These are phyloP conservation scores for Montipora cactus DNA, from an alignment of 64 coral and sea anemone species.

Conservation along the genomic window DNA sequence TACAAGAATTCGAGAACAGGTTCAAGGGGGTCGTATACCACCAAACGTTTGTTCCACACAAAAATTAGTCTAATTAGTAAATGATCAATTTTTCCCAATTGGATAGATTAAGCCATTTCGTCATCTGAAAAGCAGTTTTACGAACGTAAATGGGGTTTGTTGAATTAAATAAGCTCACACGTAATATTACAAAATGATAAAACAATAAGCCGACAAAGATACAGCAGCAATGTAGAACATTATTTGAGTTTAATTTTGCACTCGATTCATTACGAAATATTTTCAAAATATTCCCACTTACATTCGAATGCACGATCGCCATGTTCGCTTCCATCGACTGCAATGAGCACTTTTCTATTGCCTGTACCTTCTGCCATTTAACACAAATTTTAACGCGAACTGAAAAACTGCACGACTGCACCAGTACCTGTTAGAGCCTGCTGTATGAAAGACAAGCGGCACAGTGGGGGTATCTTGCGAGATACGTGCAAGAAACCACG, in stretches of 20 bases:
- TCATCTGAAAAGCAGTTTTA: no score
- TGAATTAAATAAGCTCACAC: no score
- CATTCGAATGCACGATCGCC: constrained; percentile 37
- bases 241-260: not conserved
- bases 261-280: not conserved
- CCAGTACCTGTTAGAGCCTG: constrained; percentile 10
- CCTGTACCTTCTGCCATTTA: not conserved
- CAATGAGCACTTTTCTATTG: constrained; percentile 10
- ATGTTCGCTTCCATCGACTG: constrained; percentile 37
- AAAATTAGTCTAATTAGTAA: no score
- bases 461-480: not conserved
- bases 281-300: not conserved
- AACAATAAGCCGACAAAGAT: no score
- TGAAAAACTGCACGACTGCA: not conserved
- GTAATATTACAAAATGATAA: no score
- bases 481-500: not conserved
- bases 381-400: not conserved
- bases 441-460: not conserved
- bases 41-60: no score
- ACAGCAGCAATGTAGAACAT: no score
- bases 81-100: no score
- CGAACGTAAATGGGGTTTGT: no score
- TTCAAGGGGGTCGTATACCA: no score
- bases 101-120: no score
- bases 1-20: no score